A percentile compares a stretch with the other conserved stretches of the same genome.
These are phyloP conservation scores for Agriotes lineatus DNA, from an alignment of 2,888 invertebrate genomes.

Conservation along the genomic window DNA sequence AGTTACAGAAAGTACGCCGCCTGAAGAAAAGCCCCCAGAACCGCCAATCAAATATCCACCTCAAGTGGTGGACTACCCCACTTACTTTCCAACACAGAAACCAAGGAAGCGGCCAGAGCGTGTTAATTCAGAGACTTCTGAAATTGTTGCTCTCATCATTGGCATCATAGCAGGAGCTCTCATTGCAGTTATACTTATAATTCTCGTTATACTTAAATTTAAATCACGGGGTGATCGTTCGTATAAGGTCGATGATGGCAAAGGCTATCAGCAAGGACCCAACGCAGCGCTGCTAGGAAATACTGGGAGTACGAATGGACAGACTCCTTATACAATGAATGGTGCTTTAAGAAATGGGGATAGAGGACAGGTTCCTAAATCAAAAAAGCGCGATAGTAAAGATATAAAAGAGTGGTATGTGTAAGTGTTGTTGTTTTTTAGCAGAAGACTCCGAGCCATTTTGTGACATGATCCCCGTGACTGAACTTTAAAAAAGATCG, in stretches of 20 bases:
- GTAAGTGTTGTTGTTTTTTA: constrained; percentile 66
- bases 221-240: constrained; percentile 88
- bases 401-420: constrained; percentile 98
- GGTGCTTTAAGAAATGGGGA: constrained; percentile 69
- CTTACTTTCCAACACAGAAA: constrained; percentile 61
- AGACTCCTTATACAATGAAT: constrained; percentile 67
- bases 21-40: constrained; percentile 52
- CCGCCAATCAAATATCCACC: constrained; percentile 54
- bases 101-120: constrained; percentile 65
- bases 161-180: constrained; percentile 92
- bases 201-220: constrained; percentile 90
- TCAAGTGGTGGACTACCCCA: constrained; percentile 60
- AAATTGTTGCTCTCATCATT: constrained; percentile 82
- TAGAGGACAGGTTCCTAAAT: constrained; percentile 56
- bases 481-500: constrained; percentile 32
- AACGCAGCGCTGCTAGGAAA: constrained; percentile 82
- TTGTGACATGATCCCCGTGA: constrained; percentile 41
- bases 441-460: constrained; percentile 62
- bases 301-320: constrained; percentile 65
- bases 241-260: constrained; percentile 92
- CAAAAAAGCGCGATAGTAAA: constrained; percentile 82
- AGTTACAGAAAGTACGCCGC: constrained; percentile 34
- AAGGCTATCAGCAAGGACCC: constrained; percentile 82
- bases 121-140: constrained; percentile 78
- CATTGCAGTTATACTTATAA: constrained; percentile 90